A percentile compares a stretch with the other conserved stretches of the same genome.
Conservation (phyloP, 2,888 invertebrate genomes). For the Cetonia aurata region DNA sequence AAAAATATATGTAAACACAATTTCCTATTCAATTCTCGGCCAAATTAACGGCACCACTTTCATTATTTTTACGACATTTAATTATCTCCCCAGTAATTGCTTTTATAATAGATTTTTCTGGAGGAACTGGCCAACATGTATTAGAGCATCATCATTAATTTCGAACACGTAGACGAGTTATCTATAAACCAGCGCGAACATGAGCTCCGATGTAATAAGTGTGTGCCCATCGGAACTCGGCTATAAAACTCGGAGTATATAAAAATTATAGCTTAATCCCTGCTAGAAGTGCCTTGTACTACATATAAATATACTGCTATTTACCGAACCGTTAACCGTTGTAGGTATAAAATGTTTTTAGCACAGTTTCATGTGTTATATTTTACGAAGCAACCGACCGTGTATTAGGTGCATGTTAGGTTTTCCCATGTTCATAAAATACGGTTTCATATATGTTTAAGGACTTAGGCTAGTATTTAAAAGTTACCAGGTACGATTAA, state of each 20-base stretch:
- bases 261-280: slow-evolving; percentile 39
- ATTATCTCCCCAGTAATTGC: slow-evolving; percentile 38
- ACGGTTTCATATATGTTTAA: slow-evolving; percentile 1
- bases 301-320: slow-evolving; percentile 24
- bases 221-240: slow-evolving; percentile 33
- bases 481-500: too few relatives aligned
- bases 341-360: slow-evolving; percentile 32
- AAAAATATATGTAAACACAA: slow-evolving; percentile 35
- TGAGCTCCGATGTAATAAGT: slow-evolving; percentile 31
- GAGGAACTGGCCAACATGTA: slow-evolving; percentile 29
- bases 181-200: slow-evolving; percentile 28
- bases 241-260: slow-evolving; percentile 32
- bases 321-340: slow-evolving; percentile 33
- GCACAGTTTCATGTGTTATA: slow-evolving; percentile 30
- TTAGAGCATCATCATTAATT: slow-evolving; percentile 39
- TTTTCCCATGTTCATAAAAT: slow-evolving; percentile 22
- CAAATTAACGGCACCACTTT: slow-evolving; percentile 35
- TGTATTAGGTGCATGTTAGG: slow-evolving; percentile 20
- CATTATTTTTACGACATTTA: slow-evolving; percentile 39
- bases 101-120: slow-evolving; percentile 39
- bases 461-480: too few relatives aligned
- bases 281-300: slow-evolving; percentile 13
- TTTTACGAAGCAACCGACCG: slow-evolving; percentile 23
- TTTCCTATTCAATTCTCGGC: slow-evolving; percentile 29
- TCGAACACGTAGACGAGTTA: slow-evolving; percentile 36